Conservation (phyloP, 1,140 invertebrate genomes). For the Tetramorium simillimum region DNA sequence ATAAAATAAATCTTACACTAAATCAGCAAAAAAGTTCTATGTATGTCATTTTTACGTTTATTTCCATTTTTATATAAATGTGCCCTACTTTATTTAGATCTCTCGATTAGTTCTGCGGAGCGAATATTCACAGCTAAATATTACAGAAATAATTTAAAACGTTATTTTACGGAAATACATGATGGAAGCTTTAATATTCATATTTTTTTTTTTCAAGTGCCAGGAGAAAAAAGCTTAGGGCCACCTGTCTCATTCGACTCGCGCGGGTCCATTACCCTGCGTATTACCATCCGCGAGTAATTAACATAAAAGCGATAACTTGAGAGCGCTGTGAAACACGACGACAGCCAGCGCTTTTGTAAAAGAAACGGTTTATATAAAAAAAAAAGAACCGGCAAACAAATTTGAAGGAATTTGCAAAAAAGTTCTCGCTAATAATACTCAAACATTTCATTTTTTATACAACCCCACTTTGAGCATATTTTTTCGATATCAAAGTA, state of each 20-base stretch:
- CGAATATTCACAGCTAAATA: slow-evolving; percentile 22
- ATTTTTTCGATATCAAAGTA: background rate
- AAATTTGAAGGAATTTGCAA: slow-evolving; percentile 20
- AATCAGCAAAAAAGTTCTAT: background rate
- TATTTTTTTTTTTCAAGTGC: slow-evolving; percentile 1
- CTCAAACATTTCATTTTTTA: slow-evolving; percentile 19
- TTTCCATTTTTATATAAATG: background rate
- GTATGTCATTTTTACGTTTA: background rate
- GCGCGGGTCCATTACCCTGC: slow-evolving; percentile 24
- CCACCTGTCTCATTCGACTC: slow-evolving; percentile 47
- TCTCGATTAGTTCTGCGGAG: background rate
- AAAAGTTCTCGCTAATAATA: slow-evolving; percentile 13
- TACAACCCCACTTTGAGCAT: background rate
- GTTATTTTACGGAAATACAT: background rate
- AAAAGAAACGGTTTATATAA: slow-evolving; percentile 9
- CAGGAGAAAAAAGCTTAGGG: slow-evolving; percentile 25
- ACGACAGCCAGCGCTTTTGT: slow-evolving; percentile 23
- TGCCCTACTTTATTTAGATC: background rate
- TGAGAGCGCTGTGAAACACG: slow-evolving; percentile 22
- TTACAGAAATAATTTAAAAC: background rate
- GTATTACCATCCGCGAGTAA: slow-evolving; percentile 43
- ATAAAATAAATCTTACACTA: background rate
- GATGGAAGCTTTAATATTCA: slow-evolving; percentile 23
- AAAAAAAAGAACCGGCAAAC: background rate
- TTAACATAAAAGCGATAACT: slow-evolving; percentile 59